Evolutionary conservation across 2,888 invertebrate species (phyloP).

Genomic region (Lamellibrachia columna): DNA sequence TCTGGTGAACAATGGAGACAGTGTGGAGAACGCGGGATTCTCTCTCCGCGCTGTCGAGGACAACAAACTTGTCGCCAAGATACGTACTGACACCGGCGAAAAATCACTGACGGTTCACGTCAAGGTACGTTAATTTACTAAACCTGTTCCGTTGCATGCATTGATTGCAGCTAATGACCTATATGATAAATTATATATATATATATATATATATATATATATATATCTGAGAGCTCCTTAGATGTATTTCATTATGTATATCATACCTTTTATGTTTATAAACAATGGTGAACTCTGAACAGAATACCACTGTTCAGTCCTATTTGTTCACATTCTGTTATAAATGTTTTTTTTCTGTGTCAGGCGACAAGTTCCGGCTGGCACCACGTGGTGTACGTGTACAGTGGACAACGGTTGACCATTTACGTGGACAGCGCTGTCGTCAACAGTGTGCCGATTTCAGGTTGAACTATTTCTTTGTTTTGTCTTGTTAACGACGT

Average conservation of each 20-base stretch:
- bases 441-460: not conserved
- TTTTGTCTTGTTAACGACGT: too few species aligned
- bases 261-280: too few species aligned
- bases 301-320: not conserved
- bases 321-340: not conserved
- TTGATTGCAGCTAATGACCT: too few species aligned
- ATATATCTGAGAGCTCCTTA: too few species aligned
- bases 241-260: too few species aligned
- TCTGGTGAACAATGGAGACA: not conserved
- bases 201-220: too few species aligned
- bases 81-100: too few species aligned
- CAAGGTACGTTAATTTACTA: too few species aligned
- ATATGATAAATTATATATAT: too few species aligned
- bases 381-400: not conserved
- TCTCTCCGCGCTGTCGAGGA: not conserved
- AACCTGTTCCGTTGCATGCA: too few species aligned
- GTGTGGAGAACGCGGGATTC: not conserved
- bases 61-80: too few species aligned
- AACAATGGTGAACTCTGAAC: not conserved
- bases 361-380: not conserved
- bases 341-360: not conserved
- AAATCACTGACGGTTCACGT: too few species aligned
- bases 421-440: not conserved
- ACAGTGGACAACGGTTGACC: not conserved
- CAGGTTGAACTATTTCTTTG: not conserved